Evolutionary conservation across 2,113 vertebrate species (phyloP).

Genomic region (Microcebus tavaratra): DNA sequence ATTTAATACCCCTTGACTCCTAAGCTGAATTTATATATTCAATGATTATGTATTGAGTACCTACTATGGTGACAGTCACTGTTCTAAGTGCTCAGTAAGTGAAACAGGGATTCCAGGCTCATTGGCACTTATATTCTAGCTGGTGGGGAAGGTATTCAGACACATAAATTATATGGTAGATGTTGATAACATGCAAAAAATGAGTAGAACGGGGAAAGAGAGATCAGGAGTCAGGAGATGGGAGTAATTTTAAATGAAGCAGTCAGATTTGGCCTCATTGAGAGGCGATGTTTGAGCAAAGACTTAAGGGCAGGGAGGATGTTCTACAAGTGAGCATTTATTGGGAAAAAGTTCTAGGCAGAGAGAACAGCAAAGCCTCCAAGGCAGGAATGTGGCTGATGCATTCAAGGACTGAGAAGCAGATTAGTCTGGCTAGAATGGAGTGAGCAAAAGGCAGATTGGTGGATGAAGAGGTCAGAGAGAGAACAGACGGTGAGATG

Average conservation of each 20-base stretch:
- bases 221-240: not conserved
- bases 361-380: not conserved
- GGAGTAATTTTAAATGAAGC: not conserved
- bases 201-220: not conserved
- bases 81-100: not conserved
- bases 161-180: not conserved
- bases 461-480: not conserved
- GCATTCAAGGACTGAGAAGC: not conserved
- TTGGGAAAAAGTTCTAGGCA: not conserved
- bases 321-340: not conserved
- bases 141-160: not conserved
- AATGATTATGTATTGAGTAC: not conserved
- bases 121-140: not conserved
- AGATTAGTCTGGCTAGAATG: not conserved
- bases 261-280: not conserved
- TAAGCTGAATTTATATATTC: not conserved
- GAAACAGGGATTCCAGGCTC: not conserved
- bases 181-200: not conserved
- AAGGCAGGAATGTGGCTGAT: not conserved
- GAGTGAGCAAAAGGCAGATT: not conserved
- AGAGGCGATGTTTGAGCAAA: not conserved
- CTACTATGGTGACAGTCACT: not conserved
- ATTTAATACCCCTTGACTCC: not conserved
- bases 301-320: not conserved
- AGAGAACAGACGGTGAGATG: not conserved